These are phyloP conservation scores for Tryphoninae sp. DNA, from an alignment of 2,888 invertebrate genomes.

Conservation along the genomic window DNA sequence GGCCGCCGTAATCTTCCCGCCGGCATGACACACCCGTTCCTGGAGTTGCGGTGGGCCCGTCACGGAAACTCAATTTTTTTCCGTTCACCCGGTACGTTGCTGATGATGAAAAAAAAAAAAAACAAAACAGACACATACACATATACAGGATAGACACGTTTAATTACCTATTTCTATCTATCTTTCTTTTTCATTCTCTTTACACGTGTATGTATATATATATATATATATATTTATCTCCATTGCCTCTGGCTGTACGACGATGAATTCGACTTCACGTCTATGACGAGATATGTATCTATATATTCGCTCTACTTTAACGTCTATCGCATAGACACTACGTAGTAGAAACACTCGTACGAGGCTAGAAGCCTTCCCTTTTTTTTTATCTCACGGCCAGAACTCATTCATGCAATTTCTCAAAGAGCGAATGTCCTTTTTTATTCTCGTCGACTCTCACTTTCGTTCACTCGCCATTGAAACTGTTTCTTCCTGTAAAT, in stretches of 20 bases:
- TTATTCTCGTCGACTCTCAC: background rate
- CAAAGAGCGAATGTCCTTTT: slow-evolving; percentile 21
- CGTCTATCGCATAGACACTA: background rate
- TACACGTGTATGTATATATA: background rate
- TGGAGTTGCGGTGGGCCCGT: slow-evolving; percentile 64
- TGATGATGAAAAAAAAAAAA: slow-evolving; percentile 54
- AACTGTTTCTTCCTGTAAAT: background rate
- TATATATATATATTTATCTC: background rate
- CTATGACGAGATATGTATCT: background rate
- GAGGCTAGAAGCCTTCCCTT: background rate
- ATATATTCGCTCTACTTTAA: background rate
- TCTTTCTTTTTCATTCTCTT: background rate
- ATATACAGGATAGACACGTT: slow-evolving; percentile 7
- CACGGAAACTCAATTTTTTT: slow-evolving; percentile 63
- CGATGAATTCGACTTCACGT: background rate
- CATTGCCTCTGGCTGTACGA: background rate
- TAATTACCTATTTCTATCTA: slow-evolving; percentile 33
- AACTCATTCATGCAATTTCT: slow-evolving; percentile 45
- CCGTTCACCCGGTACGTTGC: slow-evolving; percentile 65
- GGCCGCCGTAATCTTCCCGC: slow-evolving; percentile 64
- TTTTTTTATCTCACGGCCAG: slow-evolving; percentile 1
- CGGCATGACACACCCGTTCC: slow-evolving; percentile 63
- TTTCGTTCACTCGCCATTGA: background rate
- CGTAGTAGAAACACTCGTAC: background rate
- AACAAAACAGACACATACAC: slow-evolving; percentile 27